These are phyloP conservation scores for Cynaeus angustus DNA, from an alignment of 2,888 invertebrate species.

Conservation along the genomic window DNA sequence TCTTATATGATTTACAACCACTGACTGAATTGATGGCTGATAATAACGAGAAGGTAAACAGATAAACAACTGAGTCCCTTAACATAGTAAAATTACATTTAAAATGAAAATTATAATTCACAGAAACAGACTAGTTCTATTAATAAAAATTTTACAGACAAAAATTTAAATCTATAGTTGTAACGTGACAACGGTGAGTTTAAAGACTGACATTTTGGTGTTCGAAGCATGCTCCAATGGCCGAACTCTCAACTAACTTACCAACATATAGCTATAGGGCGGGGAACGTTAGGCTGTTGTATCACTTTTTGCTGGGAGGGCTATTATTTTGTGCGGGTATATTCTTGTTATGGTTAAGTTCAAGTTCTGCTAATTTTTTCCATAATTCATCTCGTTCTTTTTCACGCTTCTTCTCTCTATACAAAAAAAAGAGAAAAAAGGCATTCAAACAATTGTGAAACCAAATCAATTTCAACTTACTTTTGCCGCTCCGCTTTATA, in stretches of 20 bases:
- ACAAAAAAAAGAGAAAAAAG: slow-evolving; percentile 49
- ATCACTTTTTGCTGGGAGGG: slow-evolving; percentile 70
- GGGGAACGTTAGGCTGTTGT: slow-evolving; percentile 65
- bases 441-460: not conserved
- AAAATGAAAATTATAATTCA: slow-evolving; percentile 30
- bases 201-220: slow-evolving; percentile 52
- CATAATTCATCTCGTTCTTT: slow-evolving; percentile 98
- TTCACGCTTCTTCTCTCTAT: slow-evolving; percentile 95
- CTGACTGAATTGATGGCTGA: slow-evolving; percentile 9
- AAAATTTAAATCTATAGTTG: slow-evolving; percentile 36
- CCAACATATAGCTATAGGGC: slow-evolving; percentile 62
- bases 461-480: slow-evolving; percentile 74
- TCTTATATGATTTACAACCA: slow-evolving; percentile 38
- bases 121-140: slow-evolving; percentile 57
- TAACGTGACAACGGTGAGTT: slow-evolving; percentile 45
- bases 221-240: slow-evolving; percentile 58
- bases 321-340: slow-evolving; percentile 64
- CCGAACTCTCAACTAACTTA: slow-evolving; percentile 53
- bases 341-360: slow-evolving; percentile 80
- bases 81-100: slow-evolving; percentile 25
- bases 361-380: slow-evolving; percentile 94
- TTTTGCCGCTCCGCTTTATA: slow-evolving; percentile 99
- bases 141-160: slow-evolving; percentile 54
- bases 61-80: slow-evolving; percentile 22
- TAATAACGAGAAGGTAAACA: not conserved